Evolutionary conservation across 2,888 invertebrate genomes (phyloP).

Genomic region (Nemapogon koenigi): DNA sequence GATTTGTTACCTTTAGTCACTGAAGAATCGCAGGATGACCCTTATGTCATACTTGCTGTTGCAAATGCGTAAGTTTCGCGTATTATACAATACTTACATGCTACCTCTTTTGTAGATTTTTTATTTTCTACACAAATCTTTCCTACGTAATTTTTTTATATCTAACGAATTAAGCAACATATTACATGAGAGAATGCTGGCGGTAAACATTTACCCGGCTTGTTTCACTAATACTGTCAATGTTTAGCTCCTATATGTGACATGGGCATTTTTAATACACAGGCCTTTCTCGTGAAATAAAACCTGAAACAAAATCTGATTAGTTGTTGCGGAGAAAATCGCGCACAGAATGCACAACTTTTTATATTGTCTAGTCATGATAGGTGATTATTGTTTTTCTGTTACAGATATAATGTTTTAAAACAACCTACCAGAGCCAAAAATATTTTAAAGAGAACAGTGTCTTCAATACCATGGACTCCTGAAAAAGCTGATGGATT

Average conservation of each 20-base stretch:
- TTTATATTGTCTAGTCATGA: background rate
- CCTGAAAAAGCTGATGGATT: constrained; percentile 96
- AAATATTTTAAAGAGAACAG: constrained; percentile 85
- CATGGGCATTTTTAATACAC: too few relatives aligned
- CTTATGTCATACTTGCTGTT: constrained; percentile 86
- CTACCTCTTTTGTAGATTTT: too few relatives aligned
- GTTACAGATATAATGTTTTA: constrained; percentile 76
- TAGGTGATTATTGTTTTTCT: constrained; percentile 16
- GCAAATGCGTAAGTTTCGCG: constrained; percentile 70
- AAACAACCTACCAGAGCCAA: constrained; percentile 93
- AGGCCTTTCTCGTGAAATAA: too few relatives aligned
- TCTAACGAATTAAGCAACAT: too few relatives aligned
- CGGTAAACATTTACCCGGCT: too few relatives aligned
- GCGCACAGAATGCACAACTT: background rate
- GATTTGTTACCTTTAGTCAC: constrained; percentile 73
- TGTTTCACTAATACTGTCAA: too few relatives aligned
- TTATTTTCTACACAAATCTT: too few relatives aligned
- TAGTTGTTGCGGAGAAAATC: background rate
- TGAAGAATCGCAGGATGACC: constrained; percentile 79
- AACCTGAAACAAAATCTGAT: too few relatives aligned
- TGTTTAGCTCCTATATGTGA: too few relatives aligned
- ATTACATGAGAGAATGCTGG: too few relatives aligned
- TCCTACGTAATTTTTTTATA: too few relatives aligned
- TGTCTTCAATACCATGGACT: constrained; percentile 86
- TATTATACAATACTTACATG: too few relatives aligned